Conservation (phyloP, 2,797 vertebrate genomes). For the Typhlichthys subterraneus region DNA sequence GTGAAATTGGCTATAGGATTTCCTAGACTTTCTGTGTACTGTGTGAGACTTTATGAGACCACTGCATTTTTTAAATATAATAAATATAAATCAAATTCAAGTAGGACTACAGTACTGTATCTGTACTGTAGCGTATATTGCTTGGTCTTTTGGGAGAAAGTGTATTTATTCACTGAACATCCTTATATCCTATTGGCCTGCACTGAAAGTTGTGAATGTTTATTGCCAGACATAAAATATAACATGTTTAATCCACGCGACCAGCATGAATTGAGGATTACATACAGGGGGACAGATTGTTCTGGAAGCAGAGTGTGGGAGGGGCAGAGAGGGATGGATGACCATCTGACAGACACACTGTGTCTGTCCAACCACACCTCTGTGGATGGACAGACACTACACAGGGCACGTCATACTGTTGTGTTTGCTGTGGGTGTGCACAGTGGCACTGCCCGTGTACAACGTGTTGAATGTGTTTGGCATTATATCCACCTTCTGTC, state of each 20-base stretch:
- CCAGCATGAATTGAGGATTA: neutral
- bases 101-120: no score
- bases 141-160: conserved; percentile 23
- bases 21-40: no score
- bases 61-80: no score
- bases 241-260: conserved; percentile 13
- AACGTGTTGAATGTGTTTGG: conserved; percentile 43
- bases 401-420: neutral
- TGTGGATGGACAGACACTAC: no score
- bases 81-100: no score
- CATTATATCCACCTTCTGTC: conserved; percentile 20
- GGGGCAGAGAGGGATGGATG: neutral
- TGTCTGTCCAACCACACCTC: no score
- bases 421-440: no score
- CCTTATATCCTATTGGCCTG: conserved; percentile 16
- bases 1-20: no score
- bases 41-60: no score
- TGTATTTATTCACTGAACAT: conserved; percentile 22
- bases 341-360: no score
- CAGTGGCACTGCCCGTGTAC: neutral
- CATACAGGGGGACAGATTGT: neutral
- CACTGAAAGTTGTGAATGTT: conserved; percentile 26
- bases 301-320: neutral
- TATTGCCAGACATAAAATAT: conserved; percentile 18
- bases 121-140: no score